Evolutionary conservation across 2,113 vertebrate species (phyloP).

Genomic region (Orthonyx spaldingii): DNA sequence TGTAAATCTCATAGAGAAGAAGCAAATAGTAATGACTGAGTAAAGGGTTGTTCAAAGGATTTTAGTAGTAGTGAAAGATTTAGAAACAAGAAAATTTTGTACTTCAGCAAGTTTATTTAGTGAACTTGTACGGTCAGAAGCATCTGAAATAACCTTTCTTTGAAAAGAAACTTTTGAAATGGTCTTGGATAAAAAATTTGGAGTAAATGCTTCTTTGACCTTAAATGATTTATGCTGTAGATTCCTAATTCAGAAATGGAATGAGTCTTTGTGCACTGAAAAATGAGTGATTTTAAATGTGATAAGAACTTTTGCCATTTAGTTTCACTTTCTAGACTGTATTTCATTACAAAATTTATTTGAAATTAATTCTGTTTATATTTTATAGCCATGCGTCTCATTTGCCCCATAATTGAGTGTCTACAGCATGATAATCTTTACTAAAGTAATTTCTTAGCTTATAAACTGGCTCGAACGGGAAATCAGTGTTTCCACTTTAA

Average conservation of each 20-base stretch:
- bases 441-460: not conserved
- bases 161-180: not conserved
- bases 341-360: not conserved
- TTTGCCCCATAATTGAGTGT: not conserved
- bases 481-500: not conserved
- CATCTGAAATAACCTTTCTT: not conserved
- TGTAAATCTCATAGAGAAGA: not conserved
- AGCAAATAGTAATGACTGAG: not conserved
- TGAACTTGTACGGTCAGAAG: not conserved
- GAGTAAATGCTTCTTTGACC: not conserved
- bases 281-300: not conserved
- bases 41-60: not conserved
- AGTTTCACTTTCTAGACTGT: not conserved
- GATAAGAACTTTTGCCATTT: not conserved
- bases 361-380: not conserved
- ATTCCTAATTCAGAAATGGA: not conserved
- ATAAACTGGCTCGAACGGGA: not conserved
- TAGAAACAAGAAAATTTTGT: not conserved
- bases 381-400: not conserved
- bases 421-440: not conserved
- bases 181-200: not conserved
- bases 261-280: not conserved
- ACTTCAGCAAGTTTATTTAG: not conserved
- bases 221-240: not conserved
- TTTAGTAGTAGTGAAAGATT: not conserved